Base-by-base conservation (phyloP, 2,888 invertebrate species). In the Zeuzera pyrina region DNA sequence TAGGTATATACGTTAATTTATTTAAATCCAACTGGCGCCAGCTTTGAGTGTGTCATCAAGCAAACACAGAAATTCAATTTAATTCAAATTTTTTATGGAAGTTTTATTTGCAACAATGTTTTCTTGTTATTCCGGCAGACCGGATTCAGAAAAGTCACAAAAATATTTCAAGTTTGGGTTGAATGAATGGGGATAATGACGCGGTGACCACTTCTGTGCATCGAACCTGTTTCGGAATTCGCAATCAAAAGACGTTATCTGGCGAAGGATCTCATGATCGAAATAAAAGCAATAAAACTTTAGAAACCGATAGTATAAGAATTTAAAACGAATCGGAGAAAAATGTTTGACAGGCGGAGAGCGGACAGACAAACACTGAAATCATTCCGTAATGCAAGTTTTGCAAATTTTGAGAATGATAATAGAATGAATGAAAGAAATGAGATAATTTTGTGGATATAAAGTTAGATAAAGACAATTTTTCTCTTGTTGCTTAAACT, bases 171-270 rank as follows among this genome's bases (percentile, higher is more conserved):
- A 38, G n/a, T 32, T 43, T 46, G 52, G 49, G 53, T 50, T 52
- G 58, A 58, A 61, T 68, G 59, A 60, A 66, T 62, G 57, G 49
- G 49, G 47, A 56, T 59, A 60, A 59, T 52, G 52, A 57, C 52
- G 46, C 29, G 42, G 45, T 40, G 48, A 51, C 46, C 52, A 53
- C 42, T 61, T 67, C 68, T 63, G 49, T 35, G 30, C 22, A 12
- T 26, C 38, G 39, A 61, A 65, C 65, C 58, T 44, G 65, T 67
- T 67, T 61, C 57, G 59, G 61, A 49, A 46, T 52, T 43, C 42
- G 44, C 35, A 31, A 32, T 43, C 47, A 51, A 57, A 46, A 57
- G 57, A 23, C 46, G 47, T 45, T 64, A 64, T 66, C 66, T 43
- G 51, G 34, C 41, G 49, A 42, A 49, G 54, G 52, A 66, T 65